Evolutionary conservation across 2,888 invertebrate species (phyloP), one percentile per base, ranked within the genome.

Genomic region (Drosophila prolongata): DNA sequence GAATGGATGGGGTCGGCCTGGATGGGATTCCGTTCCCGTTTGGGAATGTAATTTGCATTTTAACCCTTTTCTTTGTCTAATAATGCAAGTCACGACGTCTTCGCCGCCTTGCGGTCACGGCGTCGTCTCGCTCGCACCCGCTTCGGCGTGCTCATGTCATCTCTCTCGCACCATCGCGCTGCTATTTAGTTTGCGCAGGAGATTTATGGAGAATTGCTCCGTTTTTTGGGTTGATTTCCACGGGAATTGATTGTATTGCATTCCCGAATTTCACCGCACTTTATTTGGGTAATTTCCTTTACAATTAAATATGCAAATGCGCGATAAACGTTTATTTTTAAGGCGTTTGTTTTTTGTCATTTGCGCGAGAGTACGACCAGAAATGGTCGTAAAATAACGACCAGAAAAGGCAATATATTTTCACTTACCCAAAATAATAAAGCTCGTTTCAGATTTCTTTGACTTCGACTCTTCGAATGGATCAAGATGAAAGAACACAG

Each of bases 251-350:
- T 65, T 53, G 53, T 34, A 10, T 46, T 27, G 8, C 30, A 30
- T 11, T 14, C n/a, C 27, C 13, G 34, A 30, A 42, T 14, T 61
- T 46, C 19, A 14, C 10, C n/a, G 42, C 14, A 44, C 49, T 61
- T 37, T 67, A 59, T 72, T 69, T 75, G 49, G 65, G 77, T 78
- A 79, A 85, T 82, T 82, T 87, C 83, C 81, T 69, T 76, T 43
- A 60, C 84, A 87, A 83, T 83, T 87, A 79, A 79, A 80, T 83
- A 87, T 87, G 83, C 74, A 79, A 87, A 83, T 83, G 68, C 58
- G 13, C 54, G 62, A 69, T 78, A 77, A 83, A 64, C 71, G 80
- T 66, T 72, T 71, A 50, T 60, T 47, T 53, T 40, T 44, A 40
- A 42, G 64, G 57, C 61, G 58, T 65, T 72, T 80, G 58, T 58